Conservation (phyloP, 2,888 invertebrate genomes). For the Melieria omissa region DNA sequence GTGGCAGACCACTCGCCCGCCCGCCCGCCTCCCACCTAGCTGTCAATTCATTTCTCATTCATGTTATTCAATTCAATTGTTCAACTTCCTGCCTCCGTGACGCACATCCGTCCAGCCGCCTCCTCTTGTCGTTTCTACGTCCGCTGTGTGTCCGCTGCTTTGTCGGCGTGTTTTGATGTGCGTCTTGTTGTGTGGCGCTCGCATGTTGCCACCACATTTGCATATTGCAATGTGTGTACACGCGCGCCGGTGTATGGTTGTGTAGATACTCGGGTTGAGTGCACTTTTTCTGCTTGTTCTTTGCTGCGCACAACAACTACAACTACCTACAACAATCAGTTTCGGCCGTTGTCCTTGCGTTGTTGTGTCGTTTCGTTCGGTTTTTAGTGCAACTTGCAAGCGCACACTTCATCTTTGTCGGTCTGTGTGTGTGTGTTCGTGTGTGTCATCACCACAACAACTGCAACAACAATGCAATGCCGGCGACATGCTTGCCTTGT, state of each 20-base stretch:
- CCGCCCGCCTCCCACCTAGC: constrained; percentile 19
- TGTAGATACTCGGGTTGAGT: neutral
- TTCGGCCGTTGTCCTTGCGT: neutral
- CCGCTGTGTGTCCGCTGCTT: neutral
- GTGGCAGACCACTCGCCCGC: neutral
- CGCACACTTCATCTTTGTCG: neutral
- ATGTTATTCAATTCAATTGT: constrained; percentile 62
- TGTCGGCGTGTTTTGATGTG: constrained; percentile 2
- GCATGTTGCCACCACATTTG: too few relatives aligned
- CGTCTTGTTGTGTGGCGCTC: neutral
- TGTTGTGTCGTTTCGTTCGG: neutral
- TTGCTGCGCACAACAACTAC: neutral
- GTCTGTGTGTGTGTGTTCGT: neutral
- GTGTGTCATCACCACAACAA: too few relatives aligned
- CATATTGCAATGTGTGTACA: neutral
- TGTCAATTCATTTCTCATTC: constrained; percentile 60
- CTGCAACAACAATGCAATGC: neutral
- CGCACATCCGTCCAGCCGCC: too few relatives aligned
- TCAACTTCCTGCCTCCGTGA: constrained; percentile 36
- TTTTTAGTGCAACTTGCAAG: neutral
- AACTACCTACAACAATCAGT: neutral
- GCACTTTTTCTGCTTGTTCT: neutral
- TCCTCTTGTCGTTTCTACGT: too few relatives aligned
- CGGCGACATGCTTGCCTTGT: neutral
- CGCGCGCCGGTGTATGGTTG: neutral